Percentiles rank a stretch among this genome's conserved stretches.
Conservation (phyloP, 1,140 invertebrate species). For the Musca vetustissima region DNA sequence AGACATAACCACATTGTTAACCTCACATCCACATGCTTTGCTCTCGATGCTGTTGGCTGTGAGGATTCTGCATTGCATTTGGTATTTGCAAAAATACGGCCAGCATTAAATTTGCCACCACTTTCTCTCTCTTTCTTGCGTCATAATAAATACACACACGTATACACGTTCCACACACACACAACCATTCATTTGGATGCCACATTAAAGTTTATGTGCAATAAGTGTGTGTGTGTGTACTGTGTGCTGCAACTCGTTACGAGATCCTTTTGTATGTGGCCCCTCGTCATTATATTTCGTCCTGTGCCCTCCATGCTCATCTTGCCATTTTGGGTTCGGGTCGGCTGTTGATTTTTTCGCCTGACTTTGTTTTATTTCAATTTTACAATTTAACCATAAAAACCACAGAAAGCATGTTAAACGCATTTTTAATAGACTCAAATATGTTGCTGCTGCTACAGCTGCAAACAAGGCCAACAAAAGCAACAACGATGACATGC, state of each 20-base stretch:
- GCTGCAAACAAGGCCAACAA: slow-evolving; percentile 24
- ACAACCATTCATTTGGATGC: not conserved
- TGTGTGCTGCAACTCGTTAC: no score
- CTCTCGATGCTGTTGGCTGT: not conserved
- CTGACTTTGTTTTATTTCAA: slow-evolving; percentile 40
- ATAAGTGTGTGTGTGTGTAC: not conserved
- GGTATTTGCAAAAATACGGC: not conserved
- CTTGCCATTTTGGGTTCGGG: slow-evolving; percentile 18
- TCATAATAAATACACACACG: not conserved
- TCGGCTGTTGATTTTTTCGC: slow-evolving; percentile 27
- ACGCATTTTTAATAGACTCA: slow-evolving; percentile 57
- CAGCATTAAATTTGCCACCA: not conserved
- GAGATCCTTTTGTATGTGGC: no score
- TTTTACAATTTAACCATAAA: slow-evolving; percentile 55
- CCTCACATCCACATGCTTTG: slow-evolving; percentile 15
- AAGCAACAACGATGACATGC: slow-evolving; percentile 21
- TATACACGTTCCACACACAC: not conserved
- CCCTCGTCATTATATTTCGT: no score
- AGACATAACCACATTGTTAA: slow-evolving; percentile 22
- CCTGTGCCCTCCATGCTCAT: no score
- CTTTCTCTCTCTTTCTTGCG: no score
- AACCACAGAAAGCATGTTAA: slow-evolving; percentile 56
- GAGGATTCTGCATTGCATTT: slow-evolving; percentile 15
- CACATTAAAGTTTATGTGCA: not conserved
- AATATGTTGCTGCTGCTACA: slow-evolving; percentile 50